Evolutionary conservation across 2,888 invertebrate species (phyloP).

Genomic region (Lissonota sp.): DNA sequence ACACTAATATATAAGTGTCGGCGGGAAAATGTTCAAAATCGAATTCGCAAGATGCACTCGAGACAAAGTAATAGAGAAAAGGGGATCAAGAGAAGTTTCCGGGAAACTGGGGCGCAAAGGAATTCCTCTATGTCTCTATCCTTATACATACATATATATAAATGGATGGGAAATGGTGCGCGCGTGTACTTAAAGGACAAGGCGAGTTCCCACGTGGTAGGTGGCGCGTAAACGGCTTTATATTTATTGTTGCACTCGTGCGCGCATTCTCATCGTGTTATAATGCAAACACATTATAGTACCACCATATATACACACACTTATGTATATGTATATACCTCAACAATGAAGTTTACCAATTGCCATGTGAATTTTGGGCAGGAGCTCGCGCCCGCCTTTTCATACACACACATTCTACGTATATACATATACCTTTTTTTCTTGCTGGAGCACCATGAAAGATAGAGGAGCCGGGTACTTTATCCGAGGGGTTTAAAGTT

Average conservation of each 20-base stretch:
- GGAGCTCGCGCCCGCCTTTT: constrained; percentile 47
- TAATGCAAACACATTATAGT: constrained; percentile 47
- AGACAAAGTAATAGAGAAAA: constrained; percentile 22
- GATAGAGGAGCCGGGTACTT: constrained; percentile 40
- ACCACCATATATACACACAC: no score
- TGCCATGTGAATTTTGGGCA: constrained; percentile 56
- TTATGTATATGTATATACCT: no score
- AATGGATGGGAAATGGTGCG: constrained; percentile 32
- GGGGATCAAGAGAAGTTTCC: constrained; percentile 35
- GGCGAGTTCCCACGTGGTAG: constrained; percentile 67
- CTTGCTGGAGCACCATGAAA: constrained; percentile 38
- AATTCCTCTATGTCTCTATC: no score
- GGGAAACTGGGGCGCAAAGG: constrained; percentile 42
- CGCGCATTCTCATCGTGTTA: constrained; percentile 56
- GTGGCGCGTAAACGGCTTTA: constrained; percentile 66
- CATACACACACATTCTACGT: constrained; percentile 14
- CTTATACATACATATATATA: no score
- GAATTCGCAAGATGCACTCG: constrained; percentile 51
- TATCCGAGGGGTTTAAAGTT: constrained; percentile 59
- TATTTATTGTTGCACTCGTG: constrained; percentile 64
- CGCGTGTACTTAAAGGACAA: constrained; percentile 59
- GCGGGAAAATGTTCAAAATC: constrained; percentile 56
- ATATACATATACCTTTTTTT: constrained; percentile 45
- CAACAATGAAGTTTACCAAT: constrained; percentile 48
- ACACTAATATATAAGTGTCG: constrained; percentile 22